Conservation (phyloP, 2,113 vertebrate genomes). For the Cyanoderma ruficeps region DNA sequence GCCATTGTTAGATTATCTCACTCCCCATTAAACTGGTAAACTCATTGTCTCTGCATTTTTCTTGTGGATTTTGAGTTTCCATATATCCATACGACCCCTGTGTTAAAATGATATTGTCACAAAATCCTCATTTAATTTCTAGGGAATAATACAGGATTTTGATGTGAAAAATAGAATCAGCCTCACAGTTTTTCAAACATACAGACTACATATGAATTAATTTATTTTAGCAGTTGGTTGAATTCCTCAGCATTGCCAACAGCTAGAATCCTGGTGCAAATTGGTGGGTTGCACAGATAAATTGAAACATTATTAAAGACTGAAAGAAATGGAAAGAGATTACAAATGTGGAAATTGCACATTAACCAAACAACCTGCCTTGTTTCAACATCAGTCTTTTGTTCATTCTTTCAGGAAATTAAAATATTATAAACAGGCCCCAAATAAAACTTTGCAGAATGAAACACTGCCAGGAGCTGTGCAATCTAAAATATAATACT, state of each 20-base stretch:
- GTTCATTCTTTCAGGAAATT: not conserved
- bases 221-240: slow-evolving; percentile 2
- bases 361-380: not conserved
- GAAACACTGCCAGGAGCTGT: not conserved
- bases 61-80: not conserved
- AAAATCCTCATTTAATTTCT: slow-evolving; percentile 12
- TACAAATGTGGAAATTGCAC: not conserved
- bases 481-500: not conserved
- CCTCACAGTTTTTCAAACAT: not conserved
- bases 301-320: not conserved
- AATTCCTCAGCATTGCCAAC: not conserved
- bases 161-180: not conserved
- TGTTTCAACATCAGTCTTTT: not conserved
- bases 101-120: not conserved
- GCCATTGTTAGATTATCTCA: not conserved
- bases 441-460: not conserved
- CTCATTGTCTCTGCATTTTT: not conserved
- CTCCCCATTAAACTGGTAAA: not conserved
- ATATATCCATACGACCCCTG: not conserved
- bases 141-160: not conserved
- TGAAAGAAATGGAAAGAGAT: not conserved
- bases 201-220: not conserved
- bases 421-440: not conserved
- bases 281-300: not conserved
- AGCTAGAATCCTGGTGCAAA: not conserved